Percentiles rank a stretch among this genome's conserved stretches.
These are phyloP conservation scores for Steinernema scapterisci DNA, from an alignment of 2,888 invertebrate genomes.

Conservation along the genomic window DNA sequence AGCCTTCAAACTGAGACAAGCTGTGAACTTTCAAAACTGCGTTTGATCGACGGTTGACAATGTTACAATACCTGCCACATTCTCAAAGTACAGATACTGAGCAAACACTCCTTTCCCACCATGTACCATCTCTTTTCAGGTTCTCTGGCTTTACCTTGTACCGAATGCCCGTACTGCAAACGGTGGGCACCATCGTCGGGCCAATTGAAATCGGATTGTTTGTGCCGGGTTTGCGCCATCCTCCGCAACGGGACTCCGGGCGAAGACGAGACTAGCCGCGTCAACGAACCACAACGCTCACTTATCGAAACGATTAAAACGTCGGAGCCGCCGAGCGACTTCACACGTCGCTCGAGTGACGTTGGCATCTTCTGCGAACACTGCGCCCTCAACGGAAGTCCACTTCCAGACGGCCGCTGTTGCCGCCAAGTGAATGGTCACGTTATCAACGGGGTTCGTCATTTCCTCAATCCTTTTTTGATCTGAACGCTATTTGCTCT, in stretches of 20 bases:
- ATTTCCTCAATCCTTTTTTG: background rate
- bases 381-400: slow-evolving; percentile 17
- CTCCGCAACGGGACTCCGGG: background rate
- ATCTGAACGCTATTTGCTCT: background rate
- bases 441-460: background rate
- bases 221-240: slow-evolving; percentile 25
- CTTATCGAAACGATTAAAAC: slow-evolving; percentile 14
- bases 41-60: too few species aligned
- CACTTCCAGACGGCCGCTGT: slow-evolving; percentile 11
- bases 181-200: background rate
- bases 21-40: too few species aligned
- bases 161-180: slow-evolving; percentile 25
- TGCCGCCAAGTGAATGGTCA: background rate
- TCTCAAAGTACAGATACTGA: too few species aligned
- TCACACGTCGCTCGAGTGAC: slow-evolving; percentile 17
- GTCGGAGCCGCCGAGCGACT: background rate
- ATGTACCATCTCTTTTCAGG: background rate
- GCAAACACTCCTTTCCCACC: too few species aligned
- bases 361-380: slow-evolving; percentile 29
- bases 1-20: too few species aligned
- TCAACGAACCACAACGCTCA: slow-evolving; percentile 1
- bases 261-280: background rate
- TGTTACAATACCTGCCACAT: too few species aligned
- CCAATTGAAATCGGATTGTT: background rate
- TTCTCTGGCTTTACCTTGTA: background rate